These are phyloP conservation scores for Hecatera dysodea DNA, from an alignment of 2,888 invertebrate species.

Conservation along the genomic window DNA sequence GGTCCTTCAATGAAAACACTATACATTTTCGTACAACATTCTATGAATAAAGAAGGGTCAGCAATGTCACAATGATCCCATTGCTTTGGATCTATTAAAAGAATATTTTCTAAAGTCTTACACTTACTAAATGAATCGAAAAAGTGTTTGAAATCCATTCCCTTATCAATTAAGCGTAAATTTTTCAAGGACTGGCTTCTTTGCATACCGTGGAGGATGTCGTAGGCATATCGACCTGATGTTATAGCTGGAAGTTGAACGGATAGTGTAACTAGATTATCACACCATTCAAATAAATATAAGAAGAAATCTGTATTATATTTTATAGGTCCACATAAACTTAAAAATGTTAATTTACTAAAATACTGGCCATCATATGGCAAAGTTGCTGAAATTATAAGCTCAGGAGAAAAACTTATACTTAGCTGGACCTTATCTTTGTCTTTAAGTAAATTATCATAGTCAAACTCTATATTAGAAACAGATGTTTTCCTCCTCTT, in stretches of 20 bases:
- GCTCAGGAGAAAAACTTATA: constrained; percentile 69
- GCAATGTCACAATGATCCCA: constrained; percentile 66
- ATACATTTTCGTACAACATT: constrained; percentile 78
- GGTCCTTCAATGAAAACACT: constrained; percentile 74
- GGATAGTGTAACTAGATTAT: constrained; percentile 78
- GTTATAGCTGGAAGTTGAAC: constrained; percentile 71
- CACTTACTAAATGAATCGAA: constrained; percentile 78
- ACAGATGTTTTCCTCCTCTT: constrained; percentile 73
- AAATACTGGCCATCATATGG: constrained; percentile 73
- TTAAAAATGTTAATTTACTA: constrained; percentile 81
- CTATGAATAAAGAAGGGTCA: constrained; percentile 74
- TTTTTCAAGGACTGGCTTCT: constrained; percentile 78
- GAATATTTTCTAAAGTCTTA: constrained; percentile 80
- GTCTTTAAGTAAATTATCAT: constrained; percentile 75
- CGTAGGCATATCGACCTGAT: constrained; percentile 61
- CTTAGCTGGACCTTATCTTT: constrained; percentile 72
- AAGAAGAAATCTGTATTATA: constrained; percentile 79
- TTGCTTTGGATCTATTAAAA: constrained; percentile 70
- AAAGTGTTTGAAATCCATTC: constrained; percentile 75
- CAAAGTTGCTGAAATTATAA: constrained; percentile 70
- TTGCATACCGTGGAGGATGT: constrained; percentile 72
- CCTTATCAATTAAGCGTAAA: constrained; percentile 76
- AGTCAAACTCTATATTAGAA: constrained; percentile 72
- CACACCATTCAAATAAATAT: constrained; percentile 78
- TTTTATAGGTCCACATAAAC: constrained; percentile 69